Conservation (phyloP, 1,140 invertebrate genomes). For the Calephelis virginiensis region DNA sequence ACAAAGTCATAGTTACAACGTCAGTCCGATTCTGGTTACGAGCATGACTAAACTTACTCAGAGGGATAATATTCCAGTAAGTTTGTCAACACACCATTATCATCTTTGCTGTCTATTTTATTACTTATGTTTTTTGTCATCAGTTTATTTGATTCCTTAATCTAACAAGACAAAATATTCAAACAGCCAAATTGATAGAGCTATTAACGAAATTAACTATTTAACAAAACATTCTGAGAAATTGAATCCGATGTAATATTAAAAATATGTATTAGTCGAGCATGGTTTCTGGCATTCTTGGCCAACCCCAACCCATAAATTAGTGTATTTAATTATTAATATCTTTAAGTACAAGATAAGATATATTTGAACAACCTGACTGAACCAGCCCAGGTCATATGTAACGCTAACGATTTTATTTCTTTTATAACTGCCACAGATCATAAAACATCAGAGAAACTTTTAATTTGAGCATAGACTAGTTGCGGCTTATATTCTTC, state of each 20-base stretch:
- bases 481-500: too few relatives aligned
- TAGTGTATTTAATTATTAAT: constrained; percentile 73
- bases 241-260: constrained; percentile 44
- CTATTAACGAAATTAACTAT: constrained; percentile 37
- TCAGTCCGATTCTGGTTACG: too few relatives aligned
- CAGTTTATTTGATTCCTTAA: too few relatives aligned
- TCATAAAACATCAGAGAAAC: constrained; percentile 24
- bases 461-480: too few relatives aligned
- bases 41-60: too few relatives aligned
- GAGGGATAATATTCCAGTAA: too few relatives aligned
- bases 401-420: constrained; percentile 73
- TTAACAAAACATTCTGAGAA: constrained; percentile 39
- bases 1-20: too few relatives aligned
- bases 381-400: constrained; percentile 65
- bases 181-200: constrained; percentile 19
- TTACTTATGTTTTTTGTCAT: too few relatives aligned
- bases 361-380: constrained; percentile 74
- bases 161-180: too few relatives aligned
- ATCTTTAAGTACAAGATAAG: constrained; percentile 67
- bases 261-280: constrained; percentile 53
- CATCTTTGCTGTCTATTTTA: too few relatives aligned
- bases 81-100: too few relatives aligned
- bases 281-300: constrained; percentile 30
- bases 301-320: constrained; percentile 53
- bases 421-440: constrained; percentile 67